Evolutionary conservation across 1,140 invertebrate species (phyloP), one percentile per base, ranked within the genome.

Genomic region (Scylla paramamosain): DNA sequence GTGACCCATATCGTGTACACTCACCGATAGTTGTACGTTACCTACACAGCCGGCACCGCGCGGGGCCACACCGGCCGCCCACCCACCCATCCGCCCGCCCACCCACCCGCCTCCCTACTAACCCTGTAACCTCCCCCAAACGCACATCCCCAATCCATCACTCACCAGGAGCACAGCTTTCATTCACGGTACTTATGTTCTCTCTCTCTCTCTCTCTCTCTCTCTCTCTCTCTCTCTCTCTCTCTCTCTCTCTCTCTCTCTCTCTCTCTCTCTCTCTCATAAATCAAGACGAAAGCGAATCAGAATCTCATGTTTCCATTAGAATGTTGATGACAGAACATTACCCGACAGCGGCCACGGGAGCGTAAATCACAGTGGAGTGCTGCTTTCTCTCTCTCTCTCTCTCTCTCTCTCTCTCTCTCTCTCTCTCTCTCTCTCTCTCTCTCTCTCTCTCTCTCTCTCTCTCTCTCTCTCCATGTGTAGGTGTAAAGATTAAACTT

Each of bases 321-420:
- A 77, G 67, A 77, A 77, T 77, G 67, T 77, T 77, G 67, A 77
- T 77, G 67, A 77, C 67, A 77, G n/a, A 77, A 77, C 67, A 77
- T n/a, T n/a, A 77, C 20, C 67, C 67, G 67, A 12, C 67, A 20
- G 20, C 4, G n/a, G n/a, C 67, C 67, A 77, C 67, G 20, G 67
- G 6, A n/a, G 67, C 25, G 67, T 25, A 77, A 77, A 25, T 77
- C 67, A n/a, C 39, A 39, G 39, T 39, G 39, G 39, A 39, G 39
- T 39, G 39, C 39, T 39, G 39, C 39, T 39, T n/a, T 77, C 67
- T 77, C 67, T 77, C 67, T 77, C 67, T 67, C 59, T 67, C 59
- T 67, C 59, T 67, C 59, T 67, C 59, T 67, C 59, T 67, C 59
- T 67, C 59, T 67, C 59, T 67, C 59, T 67, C 59, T 67, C 59